Percentiles rank a stretch among this genome's conserved stretches.
Evolutionary conservation across 2,888 invertebrate genomes (phyloP).

Genomic region (Parnassius smintheus): DNA sequence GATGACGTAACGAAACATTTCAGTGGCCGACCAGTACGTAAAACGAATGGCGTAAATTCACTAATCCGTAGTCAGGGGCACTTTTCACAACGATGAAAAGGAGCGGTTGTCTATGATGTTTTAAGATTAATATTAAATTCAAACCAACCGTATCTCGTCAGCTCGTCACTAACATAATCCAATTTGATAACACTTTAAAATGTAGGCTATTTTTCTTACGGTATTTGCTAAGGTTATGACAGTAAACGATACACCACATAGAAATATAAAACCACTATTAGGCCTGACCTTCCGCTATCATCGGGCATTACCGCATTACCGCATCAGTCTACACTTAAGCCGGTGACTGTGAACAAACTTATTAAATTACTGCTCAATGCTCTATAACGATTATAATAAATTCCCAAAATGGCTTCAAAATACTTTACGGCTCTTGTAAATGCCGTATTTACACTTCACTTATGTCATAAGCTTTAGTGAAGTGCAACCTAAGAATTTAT

Average conservation of each 20-base stretch:
- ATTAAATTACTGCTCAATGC: constrained; percentile 2
- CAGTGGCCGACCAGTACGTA: too few relatives aligned
- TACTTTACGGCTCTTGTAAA: constrained; percentile 16
- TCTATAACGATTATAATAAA: constrained; percentile 8
- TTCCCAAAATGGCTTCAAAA: constrained; percentile 13
- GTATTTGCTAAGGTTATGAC: not conserved
- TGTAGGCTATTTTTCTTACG: not conserved
- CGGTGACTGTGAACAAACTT: constrained; percentile 7
- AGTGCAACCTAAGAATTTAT: not conserved
- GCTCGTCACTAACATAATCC: too few relatives aligned
- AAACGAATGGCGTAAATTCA: too few relatives aligned
- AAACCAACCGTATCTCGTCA: too few relatives aligned
- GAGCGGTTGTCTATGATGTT: too few relatives aligned
- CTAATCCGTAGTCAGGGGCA: too few relatives aligned
- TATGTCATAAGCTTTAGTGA: not conserved
- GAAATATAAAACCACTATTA: not conserved
- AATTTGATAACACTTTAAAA: too few relatives aligned
- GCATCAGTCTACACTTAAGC: constrained; percentile 6
- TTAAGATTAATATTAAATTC: too few relatives aligned
- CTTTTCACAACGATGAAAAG: too few relatives aligned
- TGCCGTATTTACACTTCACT: constrained; percentile 11
- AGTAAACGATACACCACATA: not conserved
- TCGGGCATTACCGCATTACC: too few relatives aligned
- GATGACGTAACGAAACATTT: too few relatives aligned
- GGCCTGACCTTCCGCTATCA: too few relatives aligned